Conservation (phyloP, 1,140 invertebrate species). For the Drosophila paulistorum region DNA sequence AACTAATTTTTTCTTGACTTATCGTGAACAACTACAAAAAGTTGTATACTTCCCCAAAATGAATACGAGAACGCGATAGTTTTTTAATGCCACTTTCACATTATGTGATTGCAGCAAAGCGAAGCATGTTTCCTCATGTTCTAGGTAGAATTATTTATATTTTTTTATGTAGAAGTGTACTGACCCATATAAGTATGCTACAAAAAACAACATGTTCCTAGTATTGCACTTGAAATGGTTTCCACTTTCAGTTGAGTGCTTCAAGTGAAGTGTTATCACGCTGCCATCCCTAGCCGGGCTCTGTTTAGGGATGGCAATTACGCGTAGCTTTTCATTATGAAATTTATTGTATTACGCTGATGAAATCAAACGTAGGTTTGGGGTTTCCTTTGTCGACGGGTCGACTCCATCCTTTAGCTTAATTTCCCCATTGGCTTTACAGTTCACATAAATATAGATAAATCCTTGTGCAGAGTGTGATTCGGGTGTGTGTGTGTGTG, state of each 20-base stretch:
- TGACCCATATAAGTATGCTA: neutral
- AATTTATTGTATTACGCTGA: slow-evolving; percentile 80
- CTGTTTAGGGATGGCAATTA: slow-evolving; percentile 52
- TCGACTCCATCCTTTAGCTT: slow-evolving; percentile 23
- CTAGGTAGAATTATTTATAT: too few species aligned
- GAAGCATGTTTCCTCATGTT: too few species aligned
- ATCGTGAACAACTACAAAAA: too few species aligned
- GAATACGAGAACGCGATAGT: too few species aligned
- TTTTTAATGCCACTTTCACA: too few species aligned
- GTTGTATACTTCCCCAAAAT: too few species aligned
- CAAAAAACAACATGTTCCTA: neutral
- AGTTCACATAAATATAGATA: slow-evolving; percentile 30
- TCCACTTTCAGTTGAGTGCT: neutral
- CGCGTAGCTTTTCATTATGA: slow-evolving; percentile 73
- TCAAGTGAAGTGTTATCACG: neutral
- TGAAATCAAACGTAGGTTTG: slow-evolving; percentile 70
- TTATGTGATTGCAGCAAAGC: too few species aligned
- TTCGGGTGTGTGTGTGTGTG: slow-evolving; percentile 11
- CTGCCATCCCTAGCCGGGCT: neutral
- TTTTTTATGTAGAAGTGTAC: neutral
- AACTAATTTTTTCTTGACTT: too few species aligned
- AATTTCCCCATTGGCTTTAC: slow-evolving; percentile 74
- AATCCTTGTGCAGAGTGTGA: neutral
- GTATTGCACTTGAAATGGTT: neutral
- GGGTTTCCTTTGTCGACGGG: slow-evolving; percentile 26